Conservation (phyloP, 1,140 invertebrate species). For the Zelostemma sp. region DNA sequence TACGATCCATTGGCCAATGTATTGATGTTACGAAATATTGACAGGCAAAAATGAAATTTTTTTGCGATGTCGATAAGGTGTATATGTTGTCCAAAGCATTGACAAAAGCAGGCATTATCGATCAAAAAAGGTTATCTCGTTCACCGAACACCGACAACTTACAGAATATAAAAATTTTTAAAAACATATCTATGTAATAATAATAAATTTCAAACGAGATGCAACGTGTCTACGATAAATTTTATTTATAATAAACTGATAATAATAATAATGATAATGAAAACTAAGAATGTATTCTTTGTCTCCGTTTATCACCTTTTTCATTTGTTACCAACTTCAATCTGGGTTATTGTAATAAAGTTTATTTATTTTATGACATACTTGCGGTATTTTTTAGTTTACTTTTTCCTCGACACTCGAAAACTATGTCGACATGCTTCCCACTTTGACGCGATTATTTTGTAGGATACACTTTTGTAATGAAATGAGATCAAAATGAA, state of each 20-base stretch:
- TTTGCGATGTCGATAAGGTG: too few relatives aligned
- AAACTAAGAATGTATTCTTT: background rate
- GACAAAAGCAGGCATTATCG: background rate
- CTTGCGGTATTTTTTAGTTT: background rate
- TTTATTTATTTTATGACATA: constrained; percentile 21
- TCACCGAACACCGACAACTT: background rate
- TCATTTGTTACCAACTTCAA: background rate
- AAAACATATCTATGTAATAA: background rate
- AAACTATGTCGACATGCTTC: too few relatives aligned
- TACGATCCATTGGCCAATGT: too few relatives aligned
- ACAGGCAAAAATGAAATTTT: too few relatives aligned
- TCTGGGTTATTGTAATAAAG: constrained; percentile 20
- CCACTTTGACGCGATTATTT: background rate
- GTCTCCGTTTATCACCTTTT: constrained; percentile 3
- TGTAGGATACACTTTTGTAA: too few relatives aligned
- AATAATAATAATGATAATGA: background rate
- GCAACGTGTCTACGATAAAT: background rate
- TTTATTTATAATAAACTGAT: background rate
- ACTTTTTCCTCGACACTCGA: background rate
- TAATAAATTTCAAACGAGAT: background rate
- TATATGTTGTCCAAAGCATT: background rate
- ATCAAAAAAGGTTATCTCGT: background rate
- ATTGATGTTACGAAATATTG: too few relatives aligned
- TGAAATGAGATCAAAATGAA: too few relatives aligned
- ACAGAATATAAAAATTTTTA: too few relatives aligned